phyloP scores from a whole-genome alignment of 1,140 invertebrate species.

The Wiebesia pumilae region DNA sequence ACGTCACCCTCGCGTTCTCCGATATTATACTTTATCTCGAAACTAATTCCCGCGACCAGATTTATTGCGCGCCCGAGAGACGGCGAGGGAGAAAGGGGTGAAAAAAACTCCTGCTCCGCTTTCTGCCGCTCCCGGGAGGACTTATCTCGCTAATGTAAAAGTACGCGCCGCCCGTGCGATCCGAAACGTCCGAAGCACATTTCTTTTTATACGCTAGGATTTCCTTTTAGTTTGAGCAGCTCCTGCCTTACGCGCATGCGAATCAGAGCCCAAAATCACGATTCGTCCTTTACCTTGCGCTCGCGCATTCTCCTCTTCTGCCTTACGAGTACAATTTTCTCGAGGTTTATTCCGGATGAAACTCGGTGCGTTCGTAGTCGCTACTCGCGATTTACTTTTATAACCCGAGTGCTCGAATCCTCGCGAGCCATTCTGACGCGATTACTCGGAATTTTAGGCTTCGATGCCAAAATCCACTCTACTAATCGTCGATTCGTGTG shows the following conservation, averaged over 20 bases:
- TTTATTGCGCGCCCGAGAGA: slow-evolving; percentile 66
- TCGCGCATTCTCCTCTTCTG: background rate
- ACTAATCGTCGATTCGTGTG: no score
- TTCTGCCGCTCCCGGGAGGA: slow-evolving; percentile 50
- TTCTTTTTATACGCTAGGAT: background rate
- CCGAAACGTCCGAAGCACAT: background rate
- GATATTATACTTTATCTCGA: slow-evolving; percentile 73
- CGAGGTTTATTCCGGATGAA: background rate
- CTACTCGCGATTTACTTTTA: no score
- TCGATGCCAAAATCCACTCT: no score
- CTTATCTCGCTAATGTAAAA: slow-evolving; percentile 66
- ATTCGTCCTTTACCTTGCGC: background rate
- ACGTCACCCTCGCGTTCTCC: slow-evolving; percentile 66
- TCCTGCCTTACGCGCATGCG: no score
- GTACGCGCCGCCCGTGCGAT: slow-evolving; percentile 22
- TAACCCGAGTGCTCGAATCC: no score
- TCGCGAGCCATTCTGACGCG: no score
- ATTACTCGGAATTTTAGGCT: no score
- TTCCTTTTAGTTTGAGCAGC: background rate
- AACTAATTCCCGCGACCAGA: slow-evolving; percentile 72
- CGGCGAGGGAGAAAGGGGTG: slow-evolving; percentile 61
- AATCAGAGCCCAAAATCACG: background rate
- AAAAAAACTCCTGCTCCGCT: slow-evolving; percentile 58
- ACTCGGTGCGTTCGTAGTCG: no score
- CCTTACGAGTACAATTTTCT: background rate